Base-by-base conservation (phyloP, 1,140 invertebrate species). In the Helicorthomorpha holstii region DNA sequence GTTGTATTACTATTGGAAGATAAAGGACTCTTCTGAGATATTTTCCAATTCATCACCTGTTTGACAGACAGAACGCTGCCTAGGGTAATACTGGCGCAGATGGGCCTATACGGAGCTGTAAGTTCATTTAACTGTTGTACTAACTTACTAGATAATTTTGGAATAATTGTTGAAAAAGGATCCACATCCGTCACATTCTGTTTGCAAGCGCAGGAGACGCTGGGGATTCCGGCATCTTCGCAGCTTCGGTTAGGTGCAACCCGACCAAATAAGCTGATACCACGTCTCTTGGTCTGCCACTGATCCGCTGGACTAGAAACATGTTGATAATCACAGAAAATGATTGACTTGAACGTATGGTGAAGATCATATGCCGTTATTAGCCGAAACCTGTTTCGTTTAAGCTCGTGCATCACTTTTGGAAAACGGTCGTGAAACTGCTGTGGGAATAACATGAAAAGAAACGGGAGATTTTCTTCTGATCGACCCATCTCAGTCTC, bases 161-260 rank as follows among this genome's bases (percentile, higher is more conserved):
- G 7, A 16, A 16, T 16, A 7, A 34, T 7, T 16, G 29, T 7
- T 16, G 29, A 34, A 34, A 7, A 7, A 16, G 16, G 7, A 34
- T 16, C 16, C 29, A 34, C 29, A 34, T 34, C 7, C 7, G 7
- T 16, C 29, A 34, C 29, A 34, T 34, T 4, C 4, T 49, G 22
- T 27, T 66, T 53, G 56, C 69, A 71, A 24, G 66, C 59, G 52
- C 69, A 71, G 62, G 64, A 71, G 53, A 70, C 66, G 7, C 61
- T 58, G 1, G 63, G 50, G 23, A 71, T 68, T 2, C 57, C 56
- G 0, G 67, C 67, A 21, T 61, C 49, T 3, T 63, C 53, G 57
- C 69, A 71, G 19, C 63, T 63, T 45, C 69, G 56, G 10, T 58
- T 23, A 4, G 19, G 21, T 2, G 51, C 12, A n/a, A 52, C 26